phyloP scores from a whole-genome alignment of 2,888 invertebrate species.

The Chironomus tentans region DNA sequence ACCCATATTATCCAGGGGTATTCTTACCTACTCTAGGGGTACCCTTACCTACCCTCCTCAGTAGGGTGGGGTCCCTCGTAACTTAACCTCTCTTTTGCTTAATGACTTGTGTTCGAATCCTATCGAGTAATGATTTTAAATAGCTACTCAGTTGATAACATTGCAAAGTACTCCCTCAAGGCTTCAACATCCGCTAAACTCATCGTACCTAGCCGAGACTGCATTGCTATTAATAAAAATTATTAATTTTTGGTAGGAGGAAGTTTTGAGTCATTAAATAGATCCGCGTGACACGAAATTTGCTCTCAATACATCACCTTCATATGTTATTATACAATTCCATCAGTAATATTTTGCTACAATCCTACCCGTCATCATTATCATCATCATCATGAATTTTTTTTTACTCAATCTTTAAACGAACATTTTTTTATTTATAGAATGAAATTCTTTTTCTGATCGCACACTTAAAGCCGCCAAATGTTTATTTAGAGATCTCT shows the following conservation, averaged over 20 bases:
- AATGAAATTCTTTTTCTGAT: not conserved
- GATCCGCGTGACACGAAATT: not conserved
- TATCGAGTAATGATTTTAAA: no score
- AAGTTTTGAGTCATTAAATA: not conserved
- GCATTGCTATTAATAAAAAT: not conserved
- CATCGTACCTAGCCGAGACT: no score
- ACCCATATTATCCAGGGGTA: no score
- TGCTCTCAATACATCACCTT: not conserved
- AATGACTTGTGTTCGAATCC: no score
- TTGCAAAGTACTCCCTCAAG: no score
- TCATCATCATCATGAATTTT: not conserved
- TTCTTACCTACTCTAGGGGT: no score
- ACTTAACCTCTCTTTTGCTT: no score
- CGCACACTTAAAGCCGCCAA: not conserved
- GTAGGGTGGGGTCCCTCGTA: no score
- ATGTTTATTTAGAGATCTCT: conserved; percentile 1
- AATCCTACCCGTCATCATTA: not conserved
- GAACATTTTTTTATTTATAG: not conserved
- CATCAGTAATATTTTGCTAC: not conserved
- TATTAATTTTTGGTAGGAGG: not conserved
- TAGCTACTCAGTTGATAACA: no score
- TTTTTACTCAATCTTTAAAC: not conserved
- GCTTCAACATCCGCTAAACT: no score
- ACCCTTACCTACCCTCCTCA: no score
- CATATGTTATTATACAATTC: not conserved